Percentiles rank a stretch among this genome's conserved stretches.
Conservation (phyloP, 2,113 vertebrate species). For the Physeter macrocephalus region DNA sequence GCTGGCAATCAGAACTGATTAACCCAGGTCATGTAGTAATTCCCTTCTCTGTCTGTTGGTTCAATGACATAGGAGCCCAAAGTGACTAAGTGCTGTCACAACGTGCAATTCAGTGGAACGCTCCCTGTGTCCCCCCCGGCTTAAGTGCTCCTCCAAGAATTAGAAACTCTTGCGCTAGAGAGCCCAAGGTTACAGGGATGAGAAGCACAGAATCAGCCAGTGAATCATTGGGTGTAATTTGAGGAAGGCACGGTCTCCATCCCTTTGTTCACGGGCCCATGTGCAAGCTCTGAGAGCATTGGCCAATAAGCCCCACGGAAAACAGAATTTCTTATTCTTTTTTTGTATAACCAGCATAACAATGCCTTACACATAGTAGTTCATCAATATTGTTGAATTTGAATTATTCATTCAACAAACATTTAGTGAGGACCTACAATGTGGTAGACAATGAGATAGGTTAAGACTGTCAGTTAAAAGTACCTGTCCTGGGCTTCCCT, state of each 20-base stretch:
- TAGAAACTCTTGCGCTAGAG: too few relatives aligned
- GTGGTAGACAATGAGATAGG: background rate
- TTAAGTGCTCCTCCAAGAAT: too few relatives aligned
- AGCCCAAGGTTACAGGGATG: background rate
- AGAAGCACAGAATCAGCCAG: background rate
- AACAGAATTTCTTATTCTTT: background rate
- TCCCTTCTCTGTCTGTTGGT: background rate
- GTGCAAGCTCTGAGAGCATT: background rate
- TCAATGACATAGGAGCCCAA: background rate
- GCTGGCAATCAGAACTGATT: background rate
- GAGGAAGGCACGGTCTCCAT: background rate
- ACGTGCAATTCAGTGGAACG: too few relatives aligned
- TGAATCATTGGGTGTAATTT: background rate
- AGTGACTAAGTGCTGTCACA: too few relatives aligned
- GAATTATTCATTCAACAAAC: background rate
- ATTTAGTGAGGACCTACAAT: background rate
- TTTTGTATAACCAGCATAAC: background rate
- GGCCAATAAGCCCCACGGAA: background rate
- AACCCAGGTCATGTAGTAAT: background rate
- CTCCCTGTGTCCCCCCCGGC: too few relatives aligned
- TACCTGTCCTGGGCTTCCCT: background rate
- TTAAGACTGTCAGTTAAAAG: background rate
- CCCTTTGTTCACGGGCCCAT: background rate
- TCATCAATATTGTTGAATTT: background rate
- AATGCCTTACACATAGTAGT: background rate